A percentile compares a stretch with the other conserved stretches of the same genome.
phyloP scores from a whole-genome alignment of 2,888 invertebrate genomes.

The Oeneis ivallda region DNA sequence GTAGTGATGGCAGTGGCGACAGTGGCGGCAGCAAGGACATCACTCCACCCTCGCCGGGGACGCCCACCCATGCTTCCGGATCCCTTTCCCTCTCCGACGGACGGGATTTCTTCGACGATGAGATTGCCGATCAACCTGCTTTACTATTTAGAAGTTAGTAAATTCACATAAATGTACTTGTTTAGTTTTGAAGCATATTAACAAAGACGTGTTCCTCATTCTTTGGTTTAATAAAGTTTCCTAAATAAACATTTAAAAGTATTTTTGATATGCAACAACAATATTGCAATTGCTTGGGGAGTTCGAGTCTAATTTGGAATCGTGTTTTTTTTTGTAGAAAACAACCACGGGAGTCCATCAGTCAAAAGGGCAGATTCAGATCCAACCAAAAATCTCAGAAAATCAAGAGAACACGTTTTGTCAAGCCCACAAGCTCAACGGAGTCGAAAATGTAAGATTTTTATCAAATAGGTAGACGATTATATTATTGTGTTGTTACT shows the following conservation, averaged over 20 bases:
- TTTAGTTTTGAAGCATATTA: too few relatives aligned
- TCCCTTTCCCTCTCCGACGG: conserved; percentile 91
- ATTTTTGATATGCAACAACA: too few relatives aligned
- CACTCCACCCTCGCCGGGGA: conserved; percentile 85
- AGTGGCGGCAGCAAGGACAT: conserved; percentile 64
- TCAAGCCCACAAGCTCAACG: conserved; percentile 72
- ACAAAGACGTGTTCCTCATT: too few relatives aligned
- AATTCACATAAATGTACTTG: too few relatives aligned
- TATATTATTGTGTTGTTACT: too few relatives aligned
- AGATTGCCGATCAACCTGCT: conserved; percentile 95
- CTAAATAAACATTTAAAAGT: background rate
- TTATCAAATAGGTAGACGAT: background rate
- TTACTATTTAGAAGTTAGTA: conserved; percentile 87
- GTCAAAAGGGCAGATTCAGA: conserved; percentile 68
- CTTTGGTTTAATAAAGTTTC: too few relatives aligned
- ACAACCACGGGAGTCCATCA: conserved; percentile 67
- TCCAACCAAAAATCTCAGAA: conserved; percentile 61
- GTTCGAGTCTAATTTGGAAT: background rate
- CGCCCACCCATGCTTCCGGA: conserved; percentile 89
- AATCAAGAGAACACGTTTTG: conserved; percentile 69
- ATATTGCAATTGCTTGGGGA: too few relatives aligned
- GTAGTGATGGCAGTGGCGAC: conserved; percentile 43
- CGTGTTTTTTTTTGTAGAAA: conserved; percentile 53
- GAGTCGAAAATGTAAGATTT: conserved; percentile 68
- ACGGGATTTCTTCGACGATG: conserved; percentile 92